Conservation (phyloP, 2,888 invertebrate species). For the Oscheius sp. region DNA sequence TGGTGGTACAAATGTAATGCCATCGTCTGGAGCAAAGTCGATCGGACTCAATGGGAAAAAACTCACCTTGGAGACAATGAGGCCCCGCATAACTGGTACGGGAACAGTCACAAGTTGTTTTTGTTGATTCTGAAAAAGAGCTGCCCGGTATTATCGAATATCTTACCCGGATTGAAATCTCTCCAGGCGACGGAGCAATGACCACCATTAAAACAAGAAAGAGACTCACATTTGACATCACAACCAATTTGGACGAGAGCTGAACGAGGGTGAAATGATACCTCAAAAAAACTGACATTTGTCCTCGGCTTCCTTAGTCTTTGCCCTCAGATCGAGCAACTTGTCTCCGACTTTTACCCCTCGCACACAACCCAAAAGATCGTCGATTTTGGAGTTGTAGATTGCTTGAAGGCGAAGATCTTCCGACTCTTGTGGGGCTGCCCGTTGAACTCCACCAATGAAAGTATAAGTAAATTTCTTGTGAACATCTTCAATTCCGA, state of each 20-base stretch:
- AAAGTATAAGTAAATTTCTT: slow-evolving; percentile 34
- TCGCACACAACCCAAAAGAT: slow-evolving; percentile 65
- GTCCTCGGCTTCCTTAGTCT: slow-evolving; percentile 25
- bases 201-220: slow-evolving; percentile 66
- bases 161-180: slow-evolving; percentile 54
- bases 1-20: slow-evolving; percentile 3
- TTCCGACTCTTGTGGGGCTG: background rate
- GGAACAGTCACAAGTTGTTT: slow-evolving; percentile 64
- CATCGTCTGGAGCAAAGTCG: slow-evolving; percentile 16
- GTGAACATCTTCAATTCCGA: slow-evolving; percentile 35
- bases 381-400: slow-evolving; percentile 59
- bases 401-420: slow-evolving; percentile 35
- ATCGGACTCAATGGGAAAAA: background rate
- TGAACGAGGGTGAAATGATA: slow-evolving; percentile 33
- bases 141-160: too few relatives aligned
- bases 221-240: slow-evolving; percentile 56
- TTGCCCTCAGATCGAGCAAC: slow-evolving; percentile 44
- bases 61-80: slow-evolving; percentile 42
- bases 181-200: slow-evolving; percentile 68
- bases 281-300: slow-evolving; percentile 7
- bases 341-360: slow-evolving; percentile 56
- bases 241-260: slow-evolving; percentile 61
- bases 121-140: slow-evolving; percentile 12
- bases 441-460: slow-evolving; percentile 41
- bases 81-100: slow-evolving; percentile 64